Conservation (phyloP, 2,888 invertebrate genomes). For the Nymphalis urticae region DNA sequence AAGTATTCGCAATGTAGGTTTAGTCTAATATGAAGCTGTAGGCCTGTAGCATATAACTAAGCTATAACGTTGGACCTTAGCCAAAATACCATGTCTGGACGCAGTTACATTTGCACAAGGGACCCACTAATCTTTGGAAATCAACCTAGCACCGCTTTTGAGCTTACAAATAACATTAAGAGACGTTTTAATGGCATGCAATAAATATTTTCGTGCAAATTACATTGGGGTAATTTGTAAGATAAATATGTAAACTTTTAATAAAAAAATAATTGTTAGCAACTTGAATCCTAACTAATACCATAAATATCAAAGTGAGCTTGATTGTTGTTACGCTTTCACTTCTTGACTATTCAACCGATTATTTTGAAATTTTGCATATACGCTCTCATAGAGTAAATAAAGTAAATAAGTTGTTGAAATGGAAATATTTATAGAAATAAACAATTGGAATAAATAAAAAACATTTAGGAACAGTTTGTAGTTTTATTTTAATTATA, state of each 20-base stretch:
- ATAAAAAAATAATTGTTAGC: not conserved
- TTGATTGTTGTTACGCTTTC: too few relatives aligned
- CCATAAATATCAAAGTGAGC: not conserved
- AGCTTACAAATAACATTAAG: slow-evolving; percentile 39
- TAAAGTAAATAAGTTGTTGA: not conserved
- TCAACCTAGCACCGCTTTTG: slow-evolving; percentile 42
- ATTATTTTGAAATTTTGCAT: too few relatives aligned
- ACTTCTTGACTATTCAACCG: too few relatives aligned
- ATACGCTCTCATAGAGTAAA: too few relatives aligned
- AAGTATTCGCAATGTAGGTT: slow-evolving; percentile 29
- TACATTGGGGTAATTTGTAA: slow-evolving; percentile 20
- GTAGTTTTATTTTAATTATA: too few relatives aligned
- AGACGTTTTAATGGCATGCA: slow-evolving; percentile 36
- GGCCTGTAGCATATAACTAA: slow-evolving; percentile 53
- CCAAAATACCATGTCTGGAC: slow-evolving; percentile 69
- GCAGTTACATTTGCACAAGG: slow-evolving; percentile 63
- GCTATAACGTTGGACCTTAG: slow-evolving; percentile 62
- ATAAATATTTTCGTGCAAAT: slow-evolving; percentile 32
- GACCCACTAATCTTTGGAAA: slow-evolving; percentile 53
- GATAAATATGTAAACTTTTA: slow-evolving; percentile 12
- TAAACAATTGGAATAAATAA: not conserved
- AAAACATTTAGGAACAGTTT: not conserved
- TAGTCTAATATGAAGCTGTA: slow-evolving; percentile 45
- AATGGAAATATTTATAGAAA: not conserved
- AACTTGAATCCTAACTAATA: not conserved